Evolutionary conservation across 2,113 vertebrate genomes (phyloP), one percentile per base, ranked within the genome.

Genomic region (Sturnira hondurensis): DNA sequence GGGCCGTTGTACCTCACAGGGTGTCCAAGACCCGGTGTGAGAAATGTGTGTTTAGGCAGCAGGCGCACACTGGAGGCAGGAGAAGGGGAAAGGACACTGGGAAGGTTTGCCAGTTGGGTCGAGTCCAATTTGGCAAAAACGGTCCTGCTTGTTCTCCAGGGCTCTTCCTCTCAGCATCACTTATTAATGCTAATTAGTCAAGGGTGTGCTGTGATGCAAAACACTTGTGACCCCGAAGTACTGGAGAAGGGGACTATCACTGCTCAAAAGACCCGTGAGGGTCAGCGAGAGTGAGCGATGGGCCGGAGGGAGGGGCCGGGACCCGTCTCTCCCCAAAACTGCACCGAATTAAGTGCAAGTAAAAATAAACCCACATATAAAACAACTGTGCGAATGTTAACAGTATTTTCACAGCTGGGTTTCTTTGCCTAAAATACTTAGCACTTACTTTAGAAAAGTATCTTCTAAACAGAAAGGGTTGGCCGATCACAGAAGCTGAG

Each of bases 381-480:
- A 98, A 78, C 89, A 89, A 94, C 96, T 84, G 33, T 65, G 73
- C 87, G 76, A 91, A 38, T 87, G 92, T 97, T 93, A 45, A 68
- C 43, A 43, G 71, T 97, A 58, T 97, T 97, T 97, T 77, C 97
- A 95, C 95, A 98, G 94, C 97, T 98, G 97, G 82, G 65, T 84
- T 71, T 88, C 95, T 87, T 93, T 85, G 91, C 92, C 67, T 83
- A 96, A 93, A 96, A 96, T 93, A 96, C 92, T 95, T 93, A 96
- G 95, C 95, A 80, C 90, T 96, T 94, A 93, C 94, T 97, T 97
- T 95, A 95, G 97, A 89, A 97, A 92, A 90, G 41, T 81, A 86
- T 71, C 86, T 93, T 96, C 96, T 87, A 84, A 96, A 94, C 78
- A 89, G 76, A 52, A 93, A 61, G 22, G 26, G 22, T 10, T 95